Conservation (phyloP, 2,888 invertebrate genomes). For the Cerceris rybyensis region DNA sequence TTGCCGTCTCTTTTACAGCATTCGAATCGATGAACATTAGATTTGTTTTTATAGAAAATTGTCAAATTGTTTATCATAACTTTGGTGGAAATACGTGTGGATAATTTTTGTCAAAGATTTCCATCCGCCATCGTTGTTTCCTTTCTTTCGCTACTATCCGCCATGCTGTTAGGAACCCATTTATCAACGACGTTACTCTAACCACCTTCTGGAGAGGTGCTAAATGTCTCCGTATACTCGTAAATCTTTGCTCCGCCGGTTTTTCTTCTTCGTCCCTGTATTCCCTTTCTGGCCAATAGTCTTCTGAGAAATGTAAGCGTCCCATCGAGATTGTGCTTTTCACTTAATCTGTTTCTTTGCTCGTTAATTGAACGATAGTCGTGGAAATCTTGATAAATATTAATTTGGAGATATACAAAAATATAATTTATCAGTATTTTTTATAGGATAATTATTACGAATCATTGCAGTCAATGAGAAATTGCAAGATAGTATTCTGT, state of each 20-base stretch:
- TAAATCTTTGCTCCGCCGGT: slow-evolving; percentile 73
- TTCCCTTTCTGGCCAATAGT: slow-evolving; percentile 50
- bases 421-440: no score
- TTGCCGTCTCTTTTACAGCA: neutral
- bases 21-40: neutral
- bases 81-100: neutral
- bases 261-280: slow-evolving; percentile 55
- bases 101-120: slow-evolving; percentile 30
- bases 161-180: slow-evolving; percentile 76
- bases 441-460: no score
- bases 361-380: no score
- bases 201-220: slow-evolving; percentile 75
- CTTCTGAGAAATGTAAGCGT: slow-evolving; percentile 50
- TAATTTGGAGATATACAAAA: no score
- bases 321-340: slow-evolving; percentile 8
- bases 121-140: slow-evolving; percentile 60
- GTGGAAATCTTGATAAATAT: no score
- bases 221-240: slow-evolving; percentile 77
- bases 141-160: slow-evolving; percentile 61
- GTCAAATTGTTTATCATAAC: neutral
- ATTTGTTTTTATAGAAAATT: no score
- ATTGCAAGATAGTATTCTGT: no score
- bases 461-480: no score
- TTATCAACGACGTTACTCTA: slow-evolving; percentile 75
- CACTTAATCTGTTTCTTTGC: slow-evolving; percentile 9